Evolutionary conservation across 1,140 invertebrate genomes (phyloP).

Genomic region (Sycophaga agraensis): DNA sequence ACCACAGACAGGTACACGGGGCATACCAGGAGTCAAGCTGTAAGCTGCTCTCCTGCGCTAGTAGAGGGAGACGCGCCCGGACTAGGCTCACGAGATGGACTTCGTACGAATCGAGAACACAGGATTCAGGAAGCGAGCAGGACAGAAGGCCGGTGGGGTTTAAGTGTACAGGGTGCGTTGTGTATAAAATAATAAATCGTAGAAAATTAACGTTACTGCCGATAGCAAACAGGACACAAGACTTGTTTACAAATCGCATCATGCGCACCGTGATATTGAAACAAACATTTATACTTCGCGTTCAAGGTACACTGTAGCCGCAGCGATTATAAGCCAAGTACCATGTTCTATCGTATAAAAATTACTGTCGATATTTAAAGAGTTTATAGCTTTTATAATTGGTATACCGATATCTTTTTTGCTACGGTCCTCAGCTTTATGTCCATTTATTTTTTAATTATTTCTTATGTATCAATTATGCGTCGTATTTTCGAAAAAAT

Average conservation of each 20-base stretch:
- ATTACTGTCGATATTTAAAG: neutral
- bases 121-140: too few relatives aligned
- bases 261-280: slow-evolving; percentile 29
- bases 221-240: slow-evolving; percentile 36
- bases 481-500: too few relatives aligned
- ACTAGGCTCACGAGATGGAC: neutral
- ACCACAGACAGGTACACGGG: neutral
- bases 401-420: neutral
- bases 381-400: neutral
- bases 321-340: slow-evolving; percentile 3
- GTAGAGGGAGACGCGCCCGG: neutral
- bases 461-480: too few relatives aligned
- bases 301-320: slow-evolving; percentile 31
- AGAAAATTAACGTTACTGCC: slow-evolving; percentile 34
- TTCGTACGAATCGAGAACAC: neutral
- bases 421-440: neutral
- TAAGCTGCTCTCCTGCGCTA: neutral
- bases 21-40: slow-evolving; percentile 1
- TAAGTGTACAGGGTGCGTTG: slow-evolving; percentile 31
- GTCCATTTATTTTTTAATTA: neutral
- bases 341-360: slow-evolving; percentile 12
- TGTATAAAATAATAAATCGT: slow-evolving; percentile 36
- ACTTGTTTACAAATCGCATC: slow-evolving; percentile 40
- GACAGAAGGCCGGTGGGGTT: slow-evolving; percentile 13
- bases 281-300: slow-evolving; percentile 37